These are phyloP conservation scores for Mus pahari DNA, from an alignment of 2,113 vertebrate species.

Conservation along the genomic window DNA sequence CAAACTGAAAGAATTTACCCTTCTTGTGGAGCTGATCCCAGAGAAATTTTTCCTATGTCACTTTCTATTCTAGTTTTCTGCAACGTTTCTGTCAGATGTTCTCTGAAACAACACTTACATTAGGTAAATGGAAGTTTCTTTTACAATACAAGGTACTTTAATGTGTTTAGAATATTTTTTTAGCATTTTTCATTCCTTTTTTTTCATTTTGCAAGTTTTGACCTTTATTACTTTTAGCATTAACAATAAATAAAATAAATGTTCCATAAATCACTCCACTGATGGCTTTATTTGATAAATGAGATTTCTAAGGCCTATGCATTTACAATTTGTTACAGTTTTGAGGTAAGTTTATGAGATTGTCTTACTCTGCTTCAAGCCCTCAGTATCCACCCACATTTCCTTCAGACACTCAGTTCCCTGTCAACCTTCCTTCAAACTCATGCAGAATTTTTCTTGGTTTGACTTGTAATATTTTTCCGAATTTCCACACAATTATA, in stretches of 20 bases:
- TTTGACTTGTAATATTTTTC: not conserved
- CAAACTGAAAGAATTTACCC: no score
- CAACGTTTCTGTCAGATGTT: no score
- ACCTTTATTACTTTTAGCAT: constrained; percentile 54
- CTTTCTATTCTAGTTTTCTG: no score
- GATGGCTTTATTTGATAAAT: not conserved
- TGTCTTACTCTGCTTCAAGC: not conserved
- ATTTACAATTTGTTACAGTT: not conserved
- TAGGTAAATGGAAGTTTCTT: no score
- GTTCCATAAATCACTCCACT: not conserved
- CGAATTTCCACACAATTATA: not conserved
- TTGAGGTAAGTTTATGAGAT: not conserved
- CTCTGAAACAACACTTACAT: no score
- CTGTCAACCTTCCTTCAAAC: not conserved
- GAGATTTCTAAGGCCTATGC: not conserved
- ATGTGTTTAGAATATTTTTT: not conserved
- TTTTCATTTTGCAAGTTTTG: not conserved
- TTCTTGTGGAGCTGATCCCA: no score
- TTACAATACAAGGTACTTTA: not conserved
- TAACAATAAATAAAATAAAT: constrained; percentile 33
- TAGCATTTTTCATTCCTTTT: not conserved
- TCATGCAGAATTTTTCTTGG: not conserved
- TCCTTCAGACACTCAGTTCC: not conserved
- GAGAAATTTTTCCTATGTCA: no score
- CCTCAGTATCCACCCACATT: fast-evolving